Conservation (phyloP, 2,113 vertebrate species). For the Isichthys henryi region DNA sequence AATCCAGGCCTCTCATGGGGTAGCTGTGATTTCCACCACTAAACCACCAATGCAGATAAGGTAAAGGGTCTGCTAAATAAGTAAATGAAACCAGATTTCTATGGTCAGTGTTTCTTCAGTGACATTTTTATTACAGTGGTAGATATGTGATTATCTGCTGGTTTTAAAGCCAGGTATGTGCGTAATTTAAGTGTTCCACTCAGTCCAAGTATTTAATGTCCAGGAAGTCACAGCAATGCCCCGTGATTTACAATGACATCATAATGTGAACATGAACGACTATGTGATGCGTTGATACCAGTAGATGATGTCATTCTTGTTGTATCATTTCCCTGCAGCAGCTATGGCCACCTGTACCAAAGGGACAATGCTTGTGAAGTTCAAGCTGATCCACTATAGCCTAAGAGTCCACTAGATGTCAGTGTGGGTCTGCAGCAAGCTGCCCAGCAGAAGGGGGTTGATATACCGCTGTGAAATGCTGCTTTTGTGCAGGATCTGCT, state of each 20-base stretch:
- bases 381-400: neutral
- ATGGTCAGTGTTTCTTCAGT: neutral
- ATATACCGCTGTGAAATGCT: constrained; percentile 14
- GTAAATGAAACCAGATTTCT: neutral
- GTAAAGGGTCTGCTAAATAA: neutral
- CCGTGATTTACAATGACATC: neutral
- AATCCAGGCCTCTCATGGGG: neutral
- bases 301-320: neutral
- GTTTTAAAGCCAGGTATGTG: neutral
- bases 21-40: neutral
- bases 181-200: neutral
- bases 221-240: neutral
- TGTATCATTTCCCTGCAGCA: neutral
- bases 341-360: neutral
- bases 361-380: neutral
- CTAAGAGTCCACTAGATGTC: constrained; percentile 45
- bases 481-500: constrained; percentile 19
- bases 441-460: neutral
- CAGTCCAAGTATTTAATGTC: neutral
- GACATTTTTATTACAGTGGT: neutral
- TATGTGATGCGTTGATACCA: neutral
- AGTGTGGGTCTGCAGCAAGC: constrained; percentile 44
- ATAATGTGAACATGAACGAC: neutral
- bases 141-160: neutral
- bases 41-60: neutral